These are phyloP conservation scores for Galleria mellonella DNA, from an alignment of 1,140 invertebrate species.

Conservation along the genomic window DNA sequence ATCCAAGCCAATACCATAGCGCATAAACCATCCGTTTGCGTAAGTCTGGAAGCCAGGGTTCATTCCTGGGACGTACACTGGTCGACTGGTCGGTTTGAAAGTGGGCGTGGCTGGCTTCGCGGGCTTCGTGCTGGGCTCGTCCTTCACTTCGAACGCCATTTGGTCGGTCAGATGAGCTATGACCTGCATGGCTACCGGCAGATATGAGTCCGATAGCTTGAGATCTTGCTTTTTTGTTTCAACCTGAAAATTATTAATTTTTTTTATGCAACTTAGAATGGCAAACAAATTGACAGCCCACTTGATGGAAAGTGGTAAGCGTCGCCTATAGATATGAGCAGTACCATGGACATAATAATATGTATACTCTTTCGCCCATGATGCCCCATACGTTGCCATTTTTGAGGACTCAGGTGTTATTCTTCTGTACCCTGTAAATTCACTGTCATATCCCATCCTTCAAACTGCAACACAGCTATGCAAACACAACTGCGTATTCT, in stretches of 20 bases:
- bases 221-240: slow-evolving; percentile 47
- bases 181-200: slow-evolving; percentile 76
- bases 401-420: too few species aligned
- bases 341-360: too few species aligned
- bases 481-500: too few species aligned
- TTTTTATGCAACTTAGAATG: neutral
- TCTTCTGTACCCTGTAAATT: too few species aligned
- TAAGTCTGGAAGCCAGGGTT: slow-evolving; percentile 13
- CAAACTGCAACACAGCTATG: too few species aligned
- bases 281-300: too few species aligned
- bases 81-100: slow-evolving; percentile 8
- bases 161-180: slow-evolving; percentile 75
- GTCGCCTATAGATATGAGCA: too few species aligned
- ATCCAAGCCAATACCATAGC: slow-evolving; percentile 3
- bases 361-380: too few species aligned
- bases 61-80: slow-evolving; percentile 25
- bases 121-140: slow-evolving; percentile 25
- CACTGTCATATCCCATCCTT: too few species aligned
- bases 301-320: too few species aligned
- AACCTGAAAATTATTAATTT: slow-evolving; percentile 31
- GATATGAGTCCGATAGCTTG: slow-evolving; percentile 65
- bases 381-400: too few species aligned
- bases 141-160: slow-evolving; percentile 73
- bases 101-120: slow-evolving; percentile 21
- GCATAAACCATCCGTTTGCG: slow-evolving; percentile 22